Base-by-base conservation (phyloP, 2,797 vertebrate species). In the Tolypeutes matacus region DNA sequence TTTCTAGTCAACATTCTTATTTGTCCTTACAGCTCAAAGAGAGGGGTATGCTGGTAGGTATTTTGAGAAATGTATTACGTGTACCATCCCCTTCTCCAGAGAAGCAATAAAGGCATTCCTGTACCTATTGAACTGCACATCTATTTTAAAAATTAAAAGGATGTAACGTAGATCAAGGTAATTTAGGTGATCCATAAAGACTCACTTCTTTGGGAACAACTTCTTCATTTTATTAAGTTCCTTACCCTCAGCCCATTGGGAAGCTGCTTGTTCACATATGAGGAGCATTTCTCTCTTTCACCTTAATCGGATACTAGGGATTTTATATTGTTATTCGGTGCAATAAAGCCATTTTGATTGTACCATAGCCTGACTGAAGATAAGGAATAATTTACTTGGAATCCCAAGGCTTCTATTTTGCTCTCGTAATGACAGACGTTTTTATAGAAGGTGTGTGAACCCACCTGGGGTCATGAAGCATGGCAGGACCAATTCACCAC, bases 301-400 rank as follows among this genome's bases (percentile, higher is more conserved):
- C 87, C 42, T 17, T 53, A 11, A 2, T 51, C 77, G 34, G 49
- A 31, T 72, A 20, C 7, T 56, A 20, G 70, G 39, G 20, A 51
- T 70, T 89, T 51, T 53, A 29, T 39, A 56, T 75, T 78, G 23
- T 49, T 70, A 15, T 31, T 56, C 42, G 11, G 21, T 23, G 17
- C 20, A 72, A 0, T 80, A 46, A 89, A n/a, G 36, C 69, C 17
- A 20, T 69, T 85, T 75, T 51, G 51, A 64, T 69, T 64, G 42
- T 49, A 12, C 29, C 42, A 0, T 53, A 87, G 56, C 21, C 62
- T 86, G 15, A 29, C 36, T 85, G 39, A 88, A 11, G 62, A 82
- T 72, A 64, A 58, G 70, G 29, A 89, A 39, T 64, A 56, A 81
- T 92, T 84, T 89, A 31, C 70, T 85, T 72, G 42, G n/a, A 64